These are phyloP conservation scores for Haliclona indistincta DNA, from an alignment of 37 sponge, comb jelly and placozoan species.

Conservation along the genomic window DNA sequence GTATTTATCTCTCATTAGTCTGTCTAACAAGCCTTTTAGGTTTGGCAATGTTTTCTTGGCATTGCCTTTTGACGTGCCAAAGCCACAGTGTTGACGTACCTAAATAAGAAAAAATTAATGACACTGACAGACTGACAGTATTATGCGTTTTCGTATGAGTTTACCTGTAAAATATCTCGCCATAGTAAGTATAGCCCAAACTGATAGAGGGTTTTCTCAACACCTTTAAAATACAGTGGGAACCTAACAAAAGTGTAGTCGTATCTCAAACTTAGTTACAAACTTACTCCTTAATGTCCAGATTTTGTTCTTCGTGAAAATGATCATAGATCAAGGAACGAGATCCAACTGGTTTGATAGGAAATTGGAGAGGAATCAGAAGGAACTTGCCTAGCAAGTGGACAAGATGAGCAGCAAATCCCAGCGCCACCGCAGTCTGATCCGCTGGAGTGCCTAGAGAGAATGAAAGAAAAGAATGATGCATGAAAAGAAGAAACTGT, in stretches of 20 bases:
- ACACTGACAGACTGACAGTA: not conserved
- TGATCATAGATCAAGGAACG: conserved; percentile 45
- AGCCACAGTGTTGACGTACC: conserved; percentile 59
- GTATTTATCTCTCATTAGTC: conserved; percentile 20
- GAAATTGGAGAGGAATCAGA: conserved; percentile 52
- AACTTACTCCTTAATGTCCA: conserved; percentile 60
- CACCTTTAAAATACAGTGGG: conserved; percentile 58
- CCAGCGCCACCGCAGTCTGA: conserved; percentile 62
- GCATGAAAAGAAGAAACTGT: not conserved
- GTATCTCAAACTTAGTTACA: not conserved
- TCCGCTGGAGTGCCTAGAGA: conserved; percentile 27
- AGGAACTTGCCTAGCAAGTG: conserved; percentile 34
- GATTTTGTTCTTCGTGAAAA: conserved; percentile 30
- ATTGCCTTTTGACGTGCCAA: conserved; percentile 26
- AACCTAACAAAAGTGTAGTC: conserved; percentile 24
- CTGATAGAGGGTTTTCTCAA: conserved; percentile 42
- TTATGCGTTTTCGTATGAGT: not conserved
- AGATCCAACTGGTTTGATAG: conserved; percentile 37
- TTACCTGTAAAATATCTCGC: conserved; percentile 61
- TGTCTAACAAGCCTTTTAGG: conserved; percentile 53
- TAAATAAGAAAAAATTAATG: not conserved
- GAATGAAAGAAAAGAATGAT: not conserved
- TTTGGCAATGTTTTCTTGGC: conserved; percentile 42
- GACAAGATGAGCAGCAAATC: conserved; percentile 58
- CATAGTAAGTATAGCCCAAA: conserved; percentile 56